Conservation (phyloP, 2,113 vertebrate genomes). For the Pseudonaja textilis region DNA sequence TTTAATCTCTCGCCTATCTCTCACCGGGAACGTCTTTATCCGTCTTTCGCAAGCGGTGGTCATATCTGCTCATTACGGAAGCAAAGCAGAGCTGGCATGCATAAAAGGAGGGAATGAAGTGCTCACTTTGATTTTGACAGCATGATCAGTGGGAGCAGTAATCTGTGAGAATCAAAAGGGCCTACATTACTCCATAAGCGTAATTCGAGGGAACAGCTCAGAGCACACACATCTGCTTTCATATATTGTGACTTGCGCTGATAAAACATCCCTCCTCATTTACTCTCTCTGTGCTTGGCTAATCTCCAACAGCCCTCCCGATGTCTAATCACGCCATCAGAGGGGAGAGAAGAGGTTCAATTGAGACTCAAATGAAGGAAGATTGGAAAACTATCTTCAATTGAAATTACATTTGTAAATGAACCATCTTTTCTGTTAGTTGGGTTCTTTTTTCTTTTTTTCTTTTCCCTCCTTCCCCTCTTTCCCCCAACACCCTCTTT, state of each 20-base stretch:
- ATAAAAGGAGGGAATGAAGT: conserved; percentile 81
- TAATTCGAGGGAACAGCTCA: conserved; percentile 88
- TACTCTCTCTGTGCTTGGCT: conserved; percentile 88
- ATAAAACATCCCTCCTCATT: conserved; percentile 98
- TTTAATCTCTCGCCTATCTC: conserved; percentile 91
- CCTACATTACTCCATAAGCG: conserved; percentile 88
- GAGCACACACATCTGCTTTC: conserved; percentile 84
- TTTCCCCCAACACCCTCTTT: conserved; percentile 17
- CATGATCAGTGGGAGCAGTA: conserved; percentile 85
- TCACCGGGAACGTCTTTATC: conserved; percentile 86
- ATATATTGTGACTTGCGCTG: conserved; percentile 84
- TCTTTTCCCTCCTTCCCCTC: neutral
- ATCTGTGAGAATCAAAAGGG: conserved; percentile 85
- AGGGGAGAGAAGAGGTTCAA: conserved; percentile 75
- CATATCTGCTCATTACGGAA: conserved; percentile 92
- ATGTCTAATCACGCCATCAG: conserved; percentile 93
- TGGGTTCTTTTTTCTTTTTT: neutral
- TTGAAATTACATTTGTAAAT: conserved; percentile 92
- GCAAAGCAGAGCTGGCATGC: conserved; percentile 89
- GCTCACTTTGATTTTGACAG: conserved; percentile 87
- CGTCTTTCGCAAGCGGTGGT: conserved; percentile 82
- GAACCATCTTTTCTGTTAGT: conserved; percentile 78
- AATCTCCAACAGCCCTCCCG: conserved; percentile 80
- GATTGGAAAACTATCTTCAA: conserved; percentile 84
- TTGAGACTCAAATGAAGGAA: conserved; percentile 83